Percentiles rank a stretch among this genome's conserved stretches.
Evolutionary conservation across 2,113 vertebrate species (phyloP).

Genomic region (Tricholaema leucomelas): DNA sequence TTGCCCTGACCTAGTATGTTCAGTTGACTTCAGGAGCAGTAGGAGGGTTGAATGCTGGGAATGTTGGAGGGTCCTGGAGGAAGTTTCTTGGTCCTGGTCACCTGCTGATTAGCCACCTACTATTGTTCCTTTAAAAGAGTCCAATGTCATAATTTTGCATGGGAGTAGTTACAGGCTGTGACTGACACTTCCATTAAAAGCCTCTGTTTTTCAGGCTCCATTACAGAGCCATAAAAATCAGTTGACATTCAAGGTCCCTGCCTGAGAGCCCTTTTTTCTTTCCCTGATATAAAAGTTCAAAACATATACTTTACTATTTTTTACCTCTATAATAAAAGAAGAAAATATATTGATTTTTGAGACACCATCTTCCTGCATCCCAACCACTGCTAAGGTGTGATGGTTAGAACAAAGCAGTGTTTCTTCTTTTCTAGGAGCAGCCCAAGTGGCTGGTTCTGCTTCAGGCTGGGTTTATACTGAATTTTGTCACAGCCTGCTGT

Average conservation of each 20-base stretch:
- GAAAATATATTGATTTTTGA: neutral
- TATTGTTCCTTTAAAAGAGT: neutral
- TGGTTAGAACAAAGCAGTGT: neutral
- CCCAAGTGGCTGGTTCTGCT: neutral
- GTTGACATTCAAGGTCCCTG: neutral
- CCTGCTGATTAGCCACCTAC: neutral
- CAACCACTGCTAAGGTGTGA: neutral
- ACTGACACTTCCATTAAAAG: neutral
- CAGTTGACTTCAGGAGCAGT: neutral
- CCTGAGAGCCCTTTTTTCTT: neutral
- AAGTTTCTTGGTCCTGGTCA: neutral
- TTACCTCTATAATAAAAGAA: neutral
- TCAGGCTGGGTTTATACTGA: neutral
- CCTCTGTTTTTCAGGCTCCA: neutral
- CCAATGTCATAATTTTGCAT: neutral
- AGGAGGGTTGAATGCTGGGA: neutral
- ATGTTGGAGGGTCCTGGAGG: neutral
- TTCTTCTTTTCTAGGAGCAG: neutral
- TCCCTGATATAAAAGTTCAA: neutral
- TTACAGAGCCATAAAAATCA: conserved; percentile 16
- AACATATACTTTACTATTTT: neutral
- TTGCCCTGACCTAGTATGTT: neutral
- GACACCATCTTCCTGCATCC: neutral
- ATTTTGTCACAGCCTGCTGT: neutral
- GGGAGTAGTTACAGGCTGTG: neutral